phyloP scores from a whole-genome alignment of 1,140 invertebrate species.

The Drosophila orosa region DNA sequence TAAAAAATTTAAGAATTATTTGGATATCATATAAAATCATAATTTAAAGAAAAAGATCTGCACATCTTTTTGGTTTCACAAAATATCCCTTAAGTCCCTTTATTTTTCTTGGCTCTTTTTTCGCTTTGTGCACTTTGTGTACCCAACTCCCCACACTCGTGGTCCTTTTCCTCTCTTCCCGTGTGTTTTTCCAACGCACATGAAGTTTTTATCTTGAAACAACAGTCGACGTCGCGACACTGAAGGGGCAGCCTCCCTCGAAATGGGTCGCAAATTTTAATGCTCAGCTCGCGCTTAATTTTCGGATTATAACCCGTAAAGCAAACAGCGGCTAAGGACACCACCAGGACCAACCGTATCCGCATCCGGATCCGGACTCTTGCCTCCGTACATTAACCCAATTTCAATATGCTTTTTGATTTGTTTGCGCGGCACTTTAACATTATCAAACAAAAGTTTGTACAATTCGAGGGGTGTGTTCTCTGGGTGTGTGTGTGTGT shows the following conservation, averaged over 20 bases:
- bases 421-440: conserved; percentile 81
- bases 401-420: conserved; percentile 83
- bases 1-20: no score
- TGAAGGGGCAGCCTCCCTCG: conserved; percentile 42
- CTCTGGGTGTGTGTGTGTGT: neutral
- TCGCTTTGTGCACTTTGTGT: conserved; percentile 11
- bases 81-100: no score
- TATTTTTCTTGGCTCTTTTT: neutral
- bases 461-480: conserved; percentile 40
- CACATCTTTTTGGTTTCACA: no score
- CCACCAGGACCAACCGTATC: conserved; percentile 34
- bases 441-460: conserved; percentile 82
- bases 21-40: no score
- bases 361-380: conserved; percentile 37
- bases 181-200: conserved; percentile 77
- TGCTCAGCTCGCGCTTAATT: conserved; percentile 80
- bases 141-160: conserved; percentile 14
- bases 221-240: conserved; percentile 65
- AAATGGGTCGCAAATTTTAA: conserved; percentile 70
- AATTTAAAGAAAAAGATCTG: no score
- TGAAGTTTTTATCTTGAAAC: conserved; percentile 82
- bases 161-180: conserved; percentile 35
- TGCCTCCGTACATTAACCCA: conserved; percentile 76
- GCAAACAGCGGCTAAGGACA: conserved; percentile 74
- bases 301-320: conserved; percentile 83